Conservation (phyloP, 1,140 invertebrate genomes). For the Papilio glaucus region DNA sequence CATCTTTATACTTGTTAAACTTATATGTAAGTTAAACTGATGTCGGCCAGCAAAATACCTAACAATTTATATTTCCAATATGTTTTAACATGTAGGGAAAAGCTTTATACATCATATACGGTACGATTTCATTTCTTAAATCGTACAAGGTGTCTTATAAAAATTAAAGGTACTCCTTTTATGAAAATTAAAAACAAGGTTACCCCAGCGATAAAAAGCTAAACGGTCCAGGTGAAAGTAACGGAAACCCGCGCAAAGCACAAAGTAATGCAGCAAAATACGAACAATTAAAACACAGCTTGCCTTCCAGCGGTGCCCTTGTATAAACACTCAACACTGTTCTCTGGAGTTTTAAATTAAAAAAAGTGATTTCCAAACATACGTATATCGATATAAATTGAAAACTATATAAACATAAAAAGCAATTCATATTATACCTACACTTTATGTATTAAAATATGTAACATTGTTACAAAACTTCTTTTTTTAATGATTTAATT, state of each 20-base stretch:
- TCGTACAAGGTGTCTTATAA: conserved; percentile 14
- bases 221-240: conserved; percentile 42
- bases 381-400: too few species aligned
- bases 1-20: too few species aligned
- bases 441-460: background rate
- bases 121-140: too few species aligned
- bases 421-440: too few species aligned
- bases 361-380: too few species aligned
- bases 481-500: background rate
- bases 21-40: too few species aligned
- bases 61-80: too few species aligned
- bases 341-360: background rate
- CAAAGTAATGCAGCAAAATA: conserved; percentile 40
- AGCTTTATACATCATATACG: too few species aligned
- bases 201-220: conserved; percentile 31
- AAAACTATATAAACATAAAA: background rate
- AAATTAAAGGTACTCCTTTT: background rate
- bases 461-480: background rate
- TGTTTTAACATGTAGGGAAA: too few species aligned
- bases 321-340: background rate
- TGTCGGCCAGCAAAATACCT: too few species aligned
- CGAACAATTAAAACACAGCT: conserved; percentile 44
- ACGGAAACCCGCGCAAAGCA: conserved; percentile 40
- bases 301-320: conserved; percentile 31
- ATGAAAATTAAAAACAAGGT: conserved; percentile 9